Evolutionary conservation across 2,888 invertebrate genomes (phyloP).

Genomic region (Leucophora obtusa): DNA sequence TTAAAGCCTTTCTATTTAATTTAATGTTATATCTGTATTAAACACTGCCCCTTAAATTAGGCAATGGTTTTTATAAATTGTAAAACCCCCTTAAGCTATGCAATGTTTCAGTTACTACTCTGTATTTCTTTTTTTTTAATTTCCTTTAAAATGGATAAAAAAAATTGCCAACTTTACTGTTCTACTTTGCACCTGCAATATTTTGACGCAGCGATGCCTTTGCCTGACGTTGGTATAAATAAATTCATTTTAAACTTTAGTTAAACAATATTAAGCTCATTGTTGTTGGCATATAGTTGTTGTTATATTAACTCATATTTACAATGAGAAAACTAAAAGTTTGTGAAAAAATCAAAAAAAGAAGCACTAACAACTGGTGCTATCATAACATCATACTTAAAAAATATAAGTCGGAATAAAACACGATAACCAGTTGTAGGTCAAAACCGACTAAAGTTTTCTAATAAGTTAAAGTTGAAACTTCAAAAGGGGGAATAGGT

Average conservation of each 20-base stretch:
- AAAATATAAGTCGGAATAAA: not conserved
- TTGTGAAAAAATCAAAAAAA: conserved; percentile 25
- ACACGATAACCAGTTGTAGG: not conserved
- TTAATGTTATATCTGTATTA: not conserved
- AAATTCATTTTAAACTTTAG: conserved; percentile 58
- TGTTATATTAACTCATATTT: conserved; percentile 48
- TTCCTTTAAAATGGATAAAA: conserved; percentile 25
- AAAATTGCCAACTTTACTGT: conserved; percentile 30
- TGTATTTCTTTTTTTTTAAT: conserved; percentile 9
- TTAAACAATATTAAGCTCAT: conserved; percentile 63
- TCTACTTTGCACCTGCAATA: conserved; percentile 48
- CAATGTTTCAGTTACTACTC: not conserved
- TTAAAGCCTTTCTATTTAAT: too few relatives aligned
- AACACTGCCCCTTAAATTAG: not conserved
- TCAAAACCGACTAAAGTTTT: not conserved
- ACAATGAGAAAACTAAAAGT: conserved; percentile 53
- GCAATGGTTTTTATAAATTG: not conserved
- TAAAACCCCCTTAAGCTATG: not conserved
- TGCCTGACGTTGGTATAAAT: conserved; percentile 30
- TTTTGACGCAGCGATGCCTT: conserved; percentile 60
- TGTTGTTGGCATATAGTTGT: conserved; percentile 54
- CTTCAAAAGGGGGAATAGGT: too few relatives aligned
- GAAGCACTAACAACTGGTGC: conserved; percentile 59
- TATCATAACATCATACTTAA: conserved; percentile 45
- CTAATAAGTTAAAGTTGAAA: not conserved